Evolutionary conservation across 2,113 vertebrate species (phyloP).

Genomic region (Lampris megalopsis): DNA sequence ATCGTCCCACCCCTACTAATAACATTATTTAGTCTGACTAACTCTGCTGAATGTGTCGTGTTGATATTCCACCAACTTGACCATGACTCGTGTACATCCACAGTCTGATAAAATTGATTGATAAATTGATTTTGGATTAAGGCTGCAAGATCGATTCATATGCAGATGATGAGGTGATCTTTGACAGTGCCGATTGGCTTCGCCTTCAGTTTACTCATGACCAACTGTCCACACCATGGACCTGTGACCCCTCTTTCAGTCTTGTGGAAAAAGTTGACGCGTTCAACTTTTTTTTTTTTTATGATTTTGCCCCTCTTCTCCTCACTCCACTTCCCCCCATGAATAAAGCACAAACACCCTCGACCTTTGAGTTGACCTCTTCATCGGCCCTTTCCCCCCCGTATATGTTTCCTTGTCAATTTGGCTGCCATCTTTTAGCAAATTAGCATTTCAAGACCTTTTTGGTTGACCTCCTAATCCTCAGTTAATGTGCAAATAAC

Average conservation of each 20-base stretch:
- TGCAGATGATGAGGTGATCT: constrained; percentile 4
- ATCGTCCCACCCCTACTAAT: no score
- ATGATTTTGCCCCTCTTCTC: constrained; percentile 28
- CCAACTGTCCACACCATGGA: constrained; percentile 34
- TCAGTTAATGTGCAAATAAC: constrained; percentile 68
- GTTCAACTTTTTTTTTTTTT: constrained; percentile 49
- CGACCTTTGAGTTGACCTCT: constrained; percentile 58
- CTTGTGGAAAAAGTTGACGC: constrained; percentile 51
- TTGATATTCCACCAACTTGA: neutral
- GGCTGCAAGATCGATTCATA: neutral
- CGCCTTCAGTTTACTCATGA: constrained; percentile 83
- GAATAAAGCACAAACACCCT: constrained; percentile 22
- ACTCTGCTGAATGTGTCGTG: no score
- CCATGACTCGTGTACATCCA: constrained; percentile 15
- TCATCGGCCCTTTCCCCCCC: constrained; percentile 21
- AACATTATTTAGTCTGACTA: no score
- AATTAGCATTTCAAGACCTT: constrained; percentile 8
- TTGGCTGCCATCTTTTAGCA: constrained; percentile 27
- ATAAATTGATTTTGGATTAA: neutral
- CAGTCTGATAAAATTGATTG: neutral
- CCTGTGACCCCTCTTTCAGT: constrained; percentile 29
- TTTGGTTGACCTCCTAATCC: constrained; percentile 32
- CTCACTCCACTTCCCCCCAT: constrained; percentile 31
- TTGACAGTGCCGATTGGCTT: constrained; percentile 19
- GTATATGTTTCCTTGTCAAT: constrained; percentile 46